Evolutionary conservation across 2,113 vertebrate genomes (phyloP), one percentile per base, ranked within the genome.

Genomic region (Calidris pygmaea): DNA sequence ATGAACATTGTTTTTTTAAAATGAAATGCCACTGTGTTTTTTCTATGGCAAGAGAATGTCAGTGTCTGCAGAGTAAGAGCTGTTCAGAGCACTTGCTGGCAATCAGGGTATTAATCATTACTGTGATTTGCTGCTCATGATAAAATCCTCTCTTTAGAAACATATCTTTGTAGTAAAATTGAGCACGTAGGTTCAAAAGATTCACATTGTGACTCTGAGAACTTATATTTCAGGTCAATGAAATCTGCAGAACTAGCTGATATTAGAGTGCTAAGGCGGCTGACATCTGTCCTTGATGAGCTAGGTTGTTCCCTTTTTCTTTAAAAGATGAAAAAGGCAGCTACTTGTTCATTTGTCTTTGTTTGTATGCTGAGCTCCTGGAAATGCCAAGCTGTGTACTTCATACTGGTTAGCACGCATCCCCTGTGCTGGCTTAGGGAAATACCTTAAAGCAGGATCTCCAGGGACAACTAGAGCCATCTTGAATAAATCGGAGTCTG

Each of bases 91-190:
- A 81, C 65, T 80, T 83, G 63, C 41, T 94, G 85, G 82, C 91
- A 95, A 92, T 95, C 90, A 23, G 83, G 77, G 79, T 90, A 90
- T 53, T 82, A 95, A 96, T 95, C 90, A 86, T 94, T 87, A 59
- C 73, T 50, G 22, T 89, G 87, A 79, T 85, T 96, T 85, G 73
- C 76, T 96, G 68, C 87, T 92, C 19, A 23, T 83, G 70, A 48
- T 89, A 82, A 96, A 96, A 93, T 37, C 87, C 59, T 75, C 79
- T 43, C 78, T 71, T 96, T 95, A 90, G 92, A 97, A 95, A 90
- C 60, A 2, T 75, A 87, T 86, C 72, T 95, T 87, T 84, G 79
- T 93, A 71, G 85, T 82, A 88, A 93, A 81, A 96, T 96, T 82
- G 92, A 89, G 70, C 58, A 8, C 8, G 50, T 60, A n/a, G 77